phyloP scores from a whole-genome alignment of 2,797 vertebrate genomes.

The Centropyge bicolor region DNA sequence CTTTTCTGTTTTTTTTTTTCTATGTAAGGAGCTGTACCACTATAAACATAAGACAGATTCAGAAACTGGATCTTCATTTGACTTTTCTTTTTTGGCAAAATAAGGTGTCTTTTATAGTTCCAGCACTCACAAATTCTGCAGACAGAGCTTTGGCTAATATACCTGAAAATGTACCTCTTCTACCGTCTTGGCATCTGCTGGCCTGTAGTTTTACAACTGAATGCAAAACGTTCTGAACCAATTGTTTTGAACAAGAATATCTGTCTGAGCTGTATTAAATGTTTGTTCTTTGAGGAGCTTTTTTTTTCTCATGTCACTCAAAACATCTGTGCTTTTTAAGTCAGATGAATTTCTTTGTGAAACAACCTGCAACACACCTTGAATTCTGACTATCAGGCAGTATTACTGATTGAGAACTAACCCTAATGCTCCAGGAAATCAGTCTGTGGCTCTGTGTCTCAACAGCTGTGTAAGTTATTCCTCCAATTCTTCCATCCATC shows the following conservation, averaged over 20 bases:
- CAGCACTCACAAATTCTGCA: neutral
- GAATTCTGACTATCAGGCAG: neutral
- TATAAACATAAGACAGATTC: neutral
- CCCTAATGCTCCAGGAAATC: conserved; percentile 17
- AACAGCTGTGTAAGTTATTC: conserved; percentile 35
- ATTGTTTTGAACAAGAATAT: conserved; percentile 2
- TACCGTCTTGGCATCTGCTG: neutral
- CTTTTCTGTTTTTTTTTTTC: neutral
- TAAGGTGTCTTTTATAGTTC: neutral
- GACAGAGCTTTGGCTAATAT: conserved; percentile 2
- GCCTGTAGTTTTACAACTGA: conserved; percentile 9
- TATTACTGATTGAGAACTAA: neutral
- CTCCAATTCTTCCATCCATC: conserved; percentile 1
- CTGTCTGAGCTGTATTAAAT: neutral
- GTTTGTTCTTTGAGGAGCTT: neutral
- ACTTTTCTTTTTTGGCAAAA: conserved; percentile 17
- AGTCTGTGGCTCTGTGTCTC: conserved; percentile 10
- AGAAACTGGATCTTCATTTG: neutral
- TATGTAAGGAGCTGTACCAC: neutral
- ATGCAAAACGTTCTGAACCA: neutral
- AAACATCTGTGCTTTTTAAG: neutral
- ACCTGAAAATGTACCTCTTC: neutral
- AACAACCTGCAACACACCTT: neutral
- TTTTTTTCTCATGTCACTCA: neutral
- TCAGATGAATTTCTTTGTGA: neutral